Conservation (phyloP, 2,888 invertebrate genomes). For the Apodemia hepburni region DNA sequence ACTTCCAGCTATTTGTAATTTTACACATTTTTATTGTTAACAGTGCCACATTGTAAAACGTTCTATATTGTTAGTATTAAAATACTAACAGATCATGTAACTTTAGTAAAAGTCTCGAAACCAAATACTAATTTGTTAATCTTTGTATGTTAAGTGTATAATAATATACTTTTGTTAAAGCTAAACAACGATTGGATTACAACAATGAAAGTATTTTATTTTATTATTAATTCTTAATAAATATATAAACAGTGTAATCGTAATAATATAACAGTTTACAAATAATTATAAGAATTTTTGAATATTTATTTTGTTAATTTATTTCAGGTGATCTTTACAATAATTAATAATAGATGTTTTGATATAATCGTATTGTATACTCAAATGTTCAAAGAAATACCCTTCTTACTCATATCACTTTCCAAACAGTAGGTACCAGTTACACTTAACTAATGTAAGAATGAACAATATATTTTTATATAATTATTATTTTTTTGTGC, state of each 20-base stretch:
- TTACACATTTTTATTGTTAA: background rate
- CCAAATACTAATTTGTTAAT: conserved; percentile 68
- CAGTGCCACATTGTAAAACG: background rate
- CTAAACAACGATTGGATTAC: background rate
- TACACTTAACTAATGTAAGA: conserved; percentile 3
- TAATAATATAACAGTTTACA: conserved; percentile 11
- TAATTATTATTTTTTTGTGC: conserved; percentile 52
- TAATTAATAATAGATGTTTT: conserved; percentile 13
- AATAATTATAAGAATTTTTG: background rate
- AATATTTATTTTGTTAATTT: conserved; percentile 24
- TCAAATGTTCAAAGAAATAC: conserved; percentile 20
- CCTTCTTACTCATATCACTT: conserved; percentile 19
- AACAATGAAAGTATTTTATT: background rate
- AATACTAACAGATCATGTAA: conserved; percentile 25
- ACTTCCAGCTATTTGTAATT: background rate
- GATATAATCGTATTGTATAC: background rate
- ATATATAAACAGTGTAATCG: background rate
- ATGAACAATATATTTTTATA: conserved; percentile 56
- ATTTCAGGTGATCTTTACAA: conserved; percentile 5
- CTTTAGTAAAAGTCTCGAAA: conserved; percentile 43
- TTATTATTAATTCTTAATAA: background rate
- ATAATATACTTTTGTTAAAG: conserved; percentile 14
- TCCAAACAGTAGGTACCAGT: background rate
- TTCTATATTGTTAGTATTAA: conserved; percentile 2
- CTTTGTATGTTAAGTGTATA: conserved; percentile 21